phyloP scores from a whole-genome alignment of 2,113 vertebrate species.

The Microtus richardsoni region DNA sequence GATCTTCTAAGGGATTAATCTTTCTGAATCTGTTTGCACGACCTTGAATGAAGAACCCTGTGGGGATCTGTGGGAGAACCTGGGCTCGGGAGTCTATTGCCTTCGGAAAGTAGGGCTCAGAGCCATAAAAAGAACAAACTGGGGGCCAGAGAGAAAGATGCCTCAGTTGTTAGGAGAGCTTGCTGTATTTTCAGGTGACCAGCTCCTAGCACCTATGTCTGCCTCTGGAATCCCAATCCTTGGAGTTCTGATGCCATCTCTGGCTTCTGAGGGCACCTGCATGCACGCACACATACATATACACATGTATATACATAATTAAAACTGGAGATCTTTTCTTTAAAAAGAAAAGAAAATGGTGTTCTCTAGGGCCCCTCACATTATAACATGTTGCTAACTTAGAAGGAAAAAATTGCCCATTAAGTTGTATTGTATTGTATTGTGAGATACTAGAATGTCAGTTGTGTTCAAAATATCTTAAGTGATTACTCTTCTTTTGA shows the following conservation, averaged over 20 bases:
- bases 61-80: background rate
- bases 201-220: background rate
- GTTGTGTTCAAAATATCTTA: slow-evolving; percentile 12
- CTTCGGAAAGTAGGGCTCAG: background rate
- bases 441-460: background rate
- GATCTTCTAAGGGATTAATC: background rate
- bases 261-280: background rate
- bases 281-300: background rate
- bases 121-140: background rate
- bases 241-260: background rate
- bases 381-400: background rate
- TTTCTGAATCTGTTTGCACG: background rate
- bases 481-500: background rate
- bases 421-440: background rate
- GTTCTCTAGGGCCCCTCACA: background rate
- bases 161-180: background rate
- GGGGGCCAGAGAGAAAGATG: background rate
- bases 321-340: background rate
- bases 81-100: background rate
- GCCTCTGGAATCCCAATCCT: background rate
- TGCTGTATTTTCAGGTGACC: background rate
- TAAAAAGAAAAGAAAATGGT: background rate
- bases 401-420: background rate
- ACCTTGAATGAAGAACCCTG: background rate
- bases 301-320: background rate